phyloP scores from a whole-genome alignment of 2,888 invertebrate species.

The Sesia apiformis region DNA sequence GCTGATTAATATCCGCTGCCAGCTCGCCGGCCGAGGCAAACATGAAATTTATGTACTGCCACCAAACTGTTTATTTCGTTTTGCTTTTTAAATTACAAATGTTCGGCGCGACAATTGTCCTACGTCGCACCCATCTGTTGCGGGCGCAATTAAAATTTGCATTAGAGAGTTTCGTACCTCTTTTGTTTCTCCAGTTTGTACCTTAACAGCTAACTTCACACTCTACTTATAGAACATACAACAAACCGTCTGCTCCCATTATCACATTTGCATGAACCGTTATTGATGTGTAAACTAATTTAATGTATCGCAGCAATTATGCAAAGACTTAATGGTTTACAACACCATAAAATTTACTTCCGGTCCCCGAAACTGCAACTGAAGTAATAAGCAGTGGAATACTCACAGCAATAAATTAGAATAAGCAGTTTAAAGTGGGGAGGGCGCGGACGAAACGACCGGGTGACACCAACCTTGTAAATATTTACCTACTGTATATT shows the following conservation, averaged over 20 bases:
- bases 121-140: slow-evolving; percentile 67
- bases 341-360: slow-evolving; percentile 65
- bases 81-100: slow-evolving; percentile 72
- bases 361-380: slow-evolving; percentile 61
- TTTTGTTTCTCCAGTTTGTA: neutral
- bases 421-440: slow-evolving; percentile 63
- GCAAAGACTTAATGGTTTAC: slow-evolving; percentile 67
- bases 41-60: slow-evolving; percentile 73
- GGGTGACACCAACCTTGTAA: neutral
- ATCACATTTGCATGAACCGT: slow-evolving; percentile 48
- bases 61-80: slow-evolving; percentile 69
- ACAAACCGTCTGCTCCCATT: neutral
- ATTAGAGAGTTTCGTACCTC: neutral
- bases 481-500: neutral
- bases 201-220: neutral
- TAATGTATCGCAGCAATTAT: slow-evolving; percentile 67
- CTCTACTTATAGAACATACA: too few species aligned
- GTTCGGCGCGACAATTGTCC: slow-evolving; percentile 66
- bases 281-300: slow-evolving; percentile 67
- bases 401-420: slow-evolving; percentile 63
- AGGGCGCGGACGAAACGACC: slow-evolving; percentile 19
- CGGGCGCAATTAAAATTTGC: slow-evolving; percentile 38
- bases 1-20: slow-evolving; percentile 74
- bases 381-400: slow-evolving; percentile 70
- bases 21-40: slow-evolving; percentile 64